Conservation (phyloP, 2,888 invertebrate species). For the Dryocosmus kuriphilus region DNA sequence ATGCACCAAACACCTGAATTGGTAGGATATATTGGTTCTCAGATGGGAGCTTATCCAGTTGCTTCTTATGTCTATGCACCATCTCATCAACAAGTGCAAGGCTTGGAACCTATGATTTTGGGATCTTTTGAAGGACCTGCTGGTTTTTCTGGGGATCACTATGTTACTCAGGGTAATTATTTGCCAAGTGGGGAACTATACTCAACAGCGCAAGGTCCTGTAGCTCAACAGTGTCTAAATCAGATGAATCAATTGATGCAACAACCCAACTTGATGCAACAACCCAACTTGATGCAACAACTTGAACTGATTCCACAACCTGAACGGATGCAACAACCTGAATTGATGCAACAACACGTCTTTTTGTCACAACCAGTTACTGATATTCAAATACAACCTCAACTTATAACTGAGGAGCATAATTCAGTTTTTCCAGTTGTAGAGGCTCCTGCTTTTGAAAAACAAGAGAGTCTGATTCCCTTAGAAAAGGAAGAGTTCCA, state of each 20-base stretch:
- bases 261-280: neutral
- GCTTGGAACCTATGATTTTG: conserved; percentile 62
- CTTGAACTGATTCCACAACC: neutral
- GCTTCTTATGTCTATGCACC: conserved; percentile 68
- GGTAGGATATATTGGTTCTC: conserved; percentile 79
- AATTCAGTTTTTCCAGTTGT: neutral
- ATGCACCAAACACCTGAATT: conserved; percentile 79
- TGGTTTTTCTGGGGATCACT: conserved; percentile 67
- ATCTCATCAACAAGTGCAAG: conserved; percentile 62
- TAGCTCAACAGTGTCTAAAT: neutral
- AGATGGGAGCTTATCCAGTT: conserved; percentile 78
- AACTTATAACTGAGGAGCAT: neutral
- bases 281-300: neutral
- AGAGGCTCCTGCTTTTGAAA: neutral
- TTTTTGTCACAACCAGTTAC: neutral
- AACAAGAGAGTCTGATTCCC: neutral
- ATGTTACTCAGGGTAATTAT: conserved; percentile 67
- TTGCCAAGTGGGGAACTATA: conserved; percentile 61
- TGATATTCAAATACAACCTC: neutral
- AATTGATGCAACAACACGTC: neutral
- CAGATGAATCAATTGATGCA: neutral
- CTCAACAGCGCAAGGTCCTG: conserved; percentile 55
- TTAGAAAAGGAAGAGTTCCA: neutral
- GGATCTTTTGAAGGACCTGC: conserved; percentile 61
- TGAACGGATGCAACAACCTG: neutral